A percentile compares a stretch with the other conserved stretches of the same genome.
These are phyloP conservation scores for Melanotaenia maccullochi DNA, from an alignment of 2,797 vertebrate genomes.

Conservation along the genomic window DNA sequence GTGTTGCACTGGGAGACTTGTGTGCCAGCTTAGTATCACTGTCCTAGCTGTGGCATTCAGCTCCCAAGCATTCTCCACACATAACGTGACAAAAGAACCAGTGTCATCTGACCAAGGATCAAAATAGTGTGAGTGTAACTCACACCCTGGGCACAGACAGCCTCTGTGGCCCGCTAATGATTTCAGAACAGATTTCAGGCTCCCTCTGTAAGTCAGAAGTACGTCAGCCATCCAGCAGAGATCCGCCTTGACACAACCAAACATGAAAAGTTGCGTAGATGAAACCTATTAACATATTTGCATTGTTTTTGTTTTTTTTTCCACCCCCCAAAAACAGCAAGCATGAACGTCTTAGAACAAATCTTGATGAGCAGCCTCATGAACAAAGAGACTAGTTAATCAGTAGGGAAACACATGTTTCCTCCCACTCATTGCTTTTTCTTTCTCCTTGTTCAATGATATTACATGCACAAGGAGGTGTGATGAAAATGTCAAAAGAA, in stretches of 20 bases:
- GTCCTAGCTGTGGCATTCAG: slow-evolving; percentile 71
- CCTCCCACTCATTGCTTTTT: slow-evolving; percentile 59
- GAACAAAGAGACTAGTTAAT: slow-evolving; percentile 83
- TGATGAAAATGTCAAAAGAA: slow-evolving; percentile 80
- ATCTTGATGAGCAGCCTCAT: slow-evolving; percentile 56
- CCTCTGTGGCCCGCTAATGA: slow-evolving; percentile 81
- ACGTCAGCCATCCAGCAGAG: slow-evolving; percentile 71
- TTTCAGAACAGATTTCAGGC: slow-evolving; percentile 82
- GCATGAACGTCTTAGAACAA: slow-evolving; percentile 51
- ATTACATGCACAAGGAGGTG: slow-evolving; percentile 67
- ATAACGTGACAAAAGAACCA: slow-evolving; percentile 86
- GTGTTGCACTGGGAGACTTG: slow-evolving; percentile 68
- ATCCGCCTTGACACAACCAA: slow-evolving; percentile 68
- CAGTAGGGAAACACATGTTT: slow-evolving; percentile 70
- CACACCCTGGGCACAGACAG: slow-evolving; percentile 78
- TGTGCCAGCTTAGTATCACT: slow-evolving; percentile 72
- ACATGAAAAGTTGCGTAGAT: slow-evolving; percentile 70
- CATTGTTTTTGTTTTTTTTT: slow-evolving; percentile 70
- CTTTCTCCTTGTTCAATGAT: slow-evolving; percentile 73
- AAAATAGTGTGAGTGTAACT: slow-evolving; percentile 86
- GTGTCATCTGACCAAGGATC: slow-evolving; percentile 86
- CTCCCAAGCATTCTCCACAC: slow-evolving; percentile 82
- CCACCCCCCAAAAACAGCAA: slow-evolving; percentile 35
- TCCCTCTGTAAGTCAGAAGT: slow-evolving; percentile 74
- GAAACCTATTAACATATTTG: slow-evolving; percentile 67